Conservation (phyloP, 2,888 invertebrate genomes). For the Diploptera punctata region DNA sequence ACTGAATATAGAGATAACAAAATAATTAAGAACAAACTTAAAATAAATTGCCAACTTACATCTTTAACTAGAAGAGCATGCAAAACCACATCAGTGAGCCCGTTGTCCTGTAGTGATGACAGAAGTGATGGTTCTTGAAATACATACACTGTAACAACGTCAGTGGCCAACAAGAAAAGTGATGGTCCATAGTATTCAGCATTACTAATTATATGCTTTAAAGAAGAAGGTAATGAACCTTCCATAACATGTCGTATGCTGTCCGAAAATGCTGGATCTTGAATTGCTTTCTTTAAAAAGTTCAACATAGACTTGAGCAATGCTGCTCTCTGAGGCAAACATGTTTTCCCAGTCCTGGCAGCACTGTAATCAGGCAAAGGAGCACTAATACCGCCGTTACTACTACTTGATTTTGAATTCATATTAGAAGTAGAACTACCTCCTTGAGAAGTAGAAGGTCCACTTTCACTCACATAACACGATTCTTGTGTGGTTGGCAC, state of each 20-base stretch:
- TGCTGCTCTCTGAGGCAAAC: slow-evolving; percentile 83
- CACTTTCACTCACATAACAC: neutral
- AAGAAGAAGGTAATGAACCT: slow-evolving; percentile 76
- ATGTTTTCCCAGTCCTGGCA: slow-evolving; percentile 59
- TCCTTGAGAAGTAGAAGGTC: neutral
- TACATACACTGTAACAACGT: slow-evolving; percentile 85
- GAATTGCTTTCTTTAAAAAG: slow-evolving; percentile 86
- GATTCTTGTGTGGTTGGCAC: neutral
- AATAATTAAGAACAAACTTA: too few relatives aligned
- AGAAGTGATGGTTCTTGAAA: slow-evolving; percentile 84
- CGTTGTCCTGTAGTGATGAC: slow-evolving; percentile 84
- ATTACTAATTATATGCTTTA: slow-evolving; percentile 86
- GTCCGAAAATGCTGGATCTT: slow-evolving; percentile 78
- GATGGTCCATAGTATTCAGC: slow-evolving; percentile 90
- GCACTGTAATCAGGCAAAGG: slow-evolving; percentile 9
- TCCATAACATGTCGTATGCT: slow-evolving; percentile 88
- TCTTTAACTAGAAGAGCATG: slow-evolving; percentile 84
- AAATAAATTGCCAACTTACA: too few relatives aligned
- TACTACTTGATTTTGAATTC: neutral
- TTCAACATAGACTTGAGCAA: slow-evolving; percentile 88
- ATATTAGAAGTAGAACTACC: neutral
- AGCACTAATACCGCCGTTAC: neutral
- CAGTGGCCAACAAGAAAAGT: slow-evolving; percentile 80
- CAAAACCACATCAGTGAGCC: slow-evolving; percentile 83
- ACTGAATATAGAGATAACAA: too few relatives aligned